These are phyloP conservation scores for Syngnathus floridae DNA, from an alignment of 2,113 vertebrate genomes.

Conservation along the genomic window DNA sequence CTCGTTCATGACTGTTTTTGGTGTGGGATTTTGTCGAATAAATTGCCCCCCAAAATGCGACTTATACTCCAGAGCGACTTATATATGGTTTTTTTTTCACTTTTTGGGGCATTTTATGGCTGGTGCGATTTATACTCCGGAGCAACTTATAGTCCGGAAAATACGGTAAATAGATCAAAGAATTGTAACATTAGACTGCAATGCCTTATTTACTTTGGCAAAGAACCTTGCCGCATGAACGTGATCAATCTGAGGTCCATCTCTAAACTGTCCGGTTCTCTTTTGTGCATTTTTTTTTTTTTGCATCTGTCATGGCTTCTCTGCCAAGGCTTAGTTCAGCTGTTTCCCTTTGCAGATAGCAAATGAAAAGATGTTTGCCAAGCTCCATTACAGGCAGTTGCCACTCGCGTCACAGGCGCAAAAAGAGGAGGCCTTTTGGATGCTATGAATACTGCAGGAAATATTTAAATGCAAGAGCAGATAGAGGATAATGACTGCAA, in stretches of 20 bases:
- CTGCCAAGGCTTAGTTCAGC: constrained; percentile 31
- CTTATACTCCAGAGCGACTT: no score
- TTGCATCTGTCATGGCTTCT: constrained; percentile 19
- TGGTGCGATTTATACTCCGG: no score
- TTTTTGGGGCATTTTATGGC: no score
- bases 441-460: constrained; percentile 10
- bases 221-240: constrained; percentile 42
- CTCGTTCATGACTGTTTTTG: no score
- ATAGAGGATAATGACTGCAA: not conserved
- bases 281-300: constrained; percentile 36
- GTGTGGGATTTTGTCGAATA: no score
- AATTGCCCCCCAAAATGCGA: no score
- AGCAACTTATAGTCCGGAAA: no score
- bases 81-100: no score
- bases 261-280: constrained; percentile 30
- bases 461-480: not conserved
- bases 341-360: constrained; percentile 42
- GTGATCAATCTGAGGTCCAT: constrained; percentile 32
- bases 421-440: constrained; percentile 21
- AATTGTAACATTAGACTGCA: not conserved
- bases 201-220: constrained; percentile 44
- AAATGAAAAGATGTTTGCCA: constrained; percentile 36
- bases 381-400: constrained; percentile 28
- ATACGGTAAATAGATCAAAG: no score
- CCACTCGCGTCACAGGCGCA: constrained; percentile 59